Percentiles rank a stretch among this genome's conserved stretches.
These are phyloP conservation scores for Urocynchramus pylzowi DNA, from an alignment of 2,113 vertebrate genomes.

Conservation along the genomic window DNA sequence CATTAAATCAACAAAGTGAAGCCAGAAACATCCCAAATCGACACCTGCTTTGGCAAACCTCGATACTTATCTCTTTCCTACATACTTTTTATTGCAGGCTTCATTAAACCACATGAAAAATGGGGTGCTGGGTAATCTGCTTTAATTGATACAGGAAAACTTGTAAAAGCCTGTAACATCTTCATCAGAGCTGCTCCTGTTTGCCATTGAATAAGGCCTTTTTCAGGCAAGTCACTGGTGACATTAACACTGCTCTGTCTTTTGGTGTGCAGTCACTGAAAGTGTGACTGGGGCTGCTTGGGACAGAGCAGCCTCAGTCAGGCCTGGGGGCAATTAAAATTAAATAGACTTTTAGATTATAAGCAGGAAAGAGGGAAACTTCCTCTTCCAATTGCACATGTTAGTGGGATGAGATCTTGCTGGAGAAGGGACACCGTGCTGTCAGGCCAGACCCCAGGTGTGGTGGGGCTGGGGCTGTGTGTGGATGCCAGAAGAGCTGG, in stretches of 20 bases:
- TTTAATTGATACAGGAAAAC: not conserved
- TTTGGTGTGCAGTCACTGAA: not conserved
- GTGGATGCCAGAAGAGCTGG: fast-evolving
- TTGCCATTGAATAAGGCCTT: not conserved
- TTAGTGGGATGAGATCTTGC: not conserved
- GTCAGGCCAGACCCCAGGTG: not conserved
- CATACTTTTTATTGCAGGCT: not conserved
- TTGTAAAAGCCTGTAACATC: not conserved
- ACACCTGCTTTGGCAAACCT: not conserved
- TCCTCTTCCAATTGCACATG: fast-evolving
- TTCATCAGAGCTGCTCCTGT: not conserved
- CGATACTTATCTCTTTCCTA: not conserved
- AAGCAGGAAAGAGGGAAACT: fast-evolving
- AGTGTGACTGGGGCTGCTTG: not conserved
- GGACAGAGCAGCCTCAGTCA: not conserved
- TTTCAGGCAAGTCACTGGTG: not conserved
- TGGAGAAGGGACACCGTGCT: not conserved
- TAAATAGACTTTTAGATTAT: not conserved
- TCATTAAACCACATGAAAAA: not conserved
- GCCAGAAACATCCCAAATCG: not conserved
- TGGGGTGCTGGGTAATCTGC: not conserved
- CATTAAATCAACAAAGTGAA: not conserved
- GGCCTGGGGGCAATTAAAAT: not conserved
- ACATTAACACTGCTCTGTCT: not conserved
- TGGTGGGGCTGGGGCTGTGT: not conserved